Base-by-base conservation (phyloP, 1,140 invertebrate genomes). In the Orussus abietinus region DNA sequence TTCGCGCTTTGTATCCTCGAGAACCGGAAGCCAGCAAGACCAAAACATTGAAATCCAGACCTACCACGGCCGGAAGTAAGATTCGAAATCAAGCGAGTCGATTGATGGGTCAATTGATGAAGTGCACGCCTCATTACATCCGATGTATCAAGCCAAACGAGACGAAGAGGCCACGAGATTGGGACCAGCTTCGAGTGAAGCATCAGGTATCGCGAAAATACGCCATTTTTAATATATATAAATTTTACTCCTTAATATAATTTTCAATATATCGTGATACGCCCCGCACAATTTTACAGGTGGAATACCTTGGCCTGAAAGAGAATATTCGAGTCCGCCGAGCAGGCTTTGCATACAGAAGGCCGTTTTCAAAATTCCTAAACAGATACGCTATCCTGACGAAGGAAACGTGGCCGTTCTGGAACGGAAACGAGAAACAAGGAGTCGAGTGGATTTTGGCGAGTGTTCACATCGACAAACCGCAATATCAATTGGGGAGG, bases 101-200 rank as follows among this genome's bases (percentile, higher is more conserved):
- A 34, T 70, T 88, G n/a, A 82, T 88, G 2, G 77, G 77, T 9
- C 84, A 84, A 41, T 57, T 88, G 47, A 85, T 81, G 76, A 77
- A 80, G 47, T 86, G 85, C 55, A 81, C 81, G 4, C 84, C 86
- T 15, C 84, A 86, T 75, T 84, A 85, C 49, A 77, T 89, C 25
- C 62, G 85, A 20, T 89, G 86, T 58, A 86, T 88, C 42, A 88
- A 88, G 60, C 86, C 86, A 2, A 88, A 88, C 58, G 84, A 88
- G 59, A 84, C 80, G 5, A 87, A 87, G 60, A 77, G 75, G 60
- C 74, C 85, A 1, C 70, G 77, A n/a, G 84, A 86, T 48, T 89
- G 85, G 80, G 84, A 88, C 49, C 66, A 78, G 21, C 57, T 72
- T 6, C 67, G 81, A 53, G 79, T 84, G 0, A 78, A 78, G 45